Base-by-base conservation (phyloP, 1,140 invertebrate species). In the Papilio aristodemus region DNA sequence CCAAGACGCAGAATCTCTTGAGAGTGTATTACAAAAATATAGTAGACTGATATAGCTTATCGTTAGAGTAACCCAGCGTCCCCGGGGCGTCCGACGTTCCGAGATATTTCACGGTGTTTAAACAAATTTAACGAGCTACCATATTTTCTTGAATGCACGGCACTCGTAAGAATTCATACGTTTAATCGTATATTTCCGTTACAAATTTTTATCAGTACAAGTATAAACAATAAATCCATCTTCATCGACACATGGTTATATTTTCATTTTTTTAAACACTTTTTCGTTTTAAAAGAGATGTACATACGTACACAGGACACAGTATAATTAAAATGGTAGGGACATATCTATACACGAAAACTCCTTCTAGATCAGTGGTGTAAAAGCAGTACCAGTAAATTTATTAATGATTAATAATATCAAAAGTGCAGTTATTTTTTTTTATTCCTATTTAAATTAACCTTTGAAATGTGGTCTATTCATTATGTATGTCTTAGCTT, bases 21-120 rank as follows among this genome's bases (percentile, higher is more conserved):
- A 86, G 85, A 80, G 83, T 82, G 83, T 87, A 88, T 90, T 90
- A 88, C 84, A 86, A 88, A 88, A 90, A 85, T 90, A 85, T 88
- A 87, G 82, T 72, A 80, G 82, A 81, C 83, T 86, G 86, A 86
- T 86, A 88, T 82, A 76, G 79, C 79, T 84, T 80, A 87, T 85
- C 85, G 81, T 87, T 84, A 81, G 77, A 77, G 81, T 72, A 81
- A 78, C 79, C 74, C 68, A 75, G 73, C 69, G 70, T 83, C 86
- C 83, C 88, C 64, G 70, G 84, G 85, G 88, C 84, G 81, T 83
- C 83, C 87, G 81, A 80, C 80, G 84, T 85, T 72, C 79, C 79
- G 80, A 80, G 76, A 85, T 86, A 86, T 89, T 90, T 89, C 84
- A 90, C 86, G 88, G 86, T 89, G 84, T 90, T 90, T 90, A 89